Evolutionary conservation across 2,113 vertebrate species (phyloP).

Genomic region (Guaruba guarouba): DNA sequence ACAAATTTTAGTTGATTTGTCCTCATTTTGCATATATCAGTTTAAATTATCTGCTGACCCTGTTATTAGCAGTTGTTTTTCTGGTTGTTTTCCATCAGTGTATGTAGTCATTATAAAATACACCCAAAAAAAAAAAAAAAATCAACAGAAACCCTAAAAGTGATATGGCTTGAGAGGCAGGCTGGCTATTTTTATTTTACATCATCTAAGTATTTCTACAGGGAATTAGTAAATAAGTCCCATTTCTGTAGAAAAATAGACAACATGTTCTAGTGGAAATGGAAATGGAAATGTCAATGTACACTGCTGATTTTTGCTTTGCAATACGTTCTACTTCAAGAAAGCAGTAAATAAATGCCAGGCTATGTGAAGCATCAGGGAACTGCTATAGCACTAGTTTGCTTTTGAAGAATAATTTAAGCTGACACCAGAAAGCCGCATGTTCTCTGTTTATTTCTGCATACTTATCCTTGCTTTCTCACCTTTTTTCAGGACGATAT

Average conservation of each 20-base stretch:
- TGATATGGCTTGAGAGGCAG: not conserved
- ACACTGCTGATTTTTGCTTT: not conserved
- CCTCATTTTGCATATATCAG: not conserved
- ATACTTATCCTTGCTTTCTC: not conserved
- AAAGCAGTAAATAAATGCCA: not conserved
- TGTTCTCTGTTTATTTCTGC: not conserved
- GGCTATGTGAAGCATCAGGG: not conserved
- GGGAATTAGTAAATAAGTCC: not conserved
- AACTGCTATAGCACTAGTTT: not conserved
- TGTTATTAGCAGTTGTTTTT: not conserved
- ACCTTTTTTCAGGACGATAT: not conserved
- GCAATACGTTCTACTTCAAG: not conserved
- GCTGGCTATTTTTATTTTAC: not conserved
- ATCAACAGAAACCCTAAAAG: not conserved
- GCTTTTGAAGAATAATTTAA: not conserved
- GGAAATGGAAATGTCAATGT: not conserved
- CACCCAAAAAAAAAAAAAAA: not conserved
- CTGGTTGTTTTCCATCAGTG: not conserved
- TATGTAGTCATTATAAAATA: not conserved
- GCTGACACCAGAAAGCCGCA: not conserved
- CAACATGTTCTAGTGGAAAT: not conserved
- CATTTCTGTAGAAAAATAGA: not conserved
- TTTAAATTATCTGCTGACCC: not conserved
- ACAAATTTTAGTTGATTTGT: not conserved
- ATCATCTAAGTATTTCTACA: not conserved